phyloP scores from a whole-genome alignment of 2,888 invertebrate species.

The Drosophila histrio region DNA sequence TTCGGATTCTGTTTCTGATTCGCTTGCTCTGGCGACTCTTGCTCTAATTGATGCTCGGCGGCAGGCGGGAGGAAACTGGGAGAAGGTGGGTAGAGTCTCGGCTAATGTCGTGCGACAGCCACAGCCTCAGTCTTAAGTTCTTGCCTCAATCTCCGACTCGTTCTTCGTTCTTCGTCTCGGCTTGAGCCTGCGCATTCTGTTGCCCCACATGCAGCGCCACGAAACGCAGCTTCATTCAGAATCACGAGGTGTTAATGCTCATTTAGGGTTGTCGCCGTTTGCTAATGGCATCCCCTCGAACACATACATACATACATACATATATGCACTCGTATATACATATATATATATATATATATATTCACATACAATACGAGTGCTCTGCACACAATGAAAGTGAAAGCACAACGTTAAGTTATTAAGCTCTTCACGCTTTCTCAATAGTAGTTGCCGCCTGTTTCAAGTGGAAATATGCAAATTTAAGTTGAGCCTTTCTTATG shows the following conservation, averaged over 20 bases:
- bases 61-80: background rate
- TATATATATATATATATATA: too few relatives aligned
- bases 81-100: background rate
- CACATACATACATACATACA: background rate
- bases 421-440: constrained; percentile 13
- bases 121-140: constrained; percentile 5
- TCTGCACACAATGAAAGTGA: constrained; percentile 36
- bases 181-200: constrained; percentile 42
- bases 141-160: constrained; percentile 1
- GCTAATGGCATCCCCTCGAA: constrained; percentile 3
- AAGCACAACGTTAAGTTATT: constrained; percentile 38
- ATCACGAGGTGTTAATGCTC: constrained; percentile 57
- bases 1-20: background rate
- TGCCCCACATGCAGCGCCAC: background rate
- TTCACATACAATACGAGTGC: background rate
- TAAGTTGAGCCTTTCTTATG: background rate
- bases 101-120: background rate
- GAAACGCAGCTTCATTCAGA: constrained; percentile 51
- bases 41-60: constrained; percentile 40
- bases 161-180: background rate
- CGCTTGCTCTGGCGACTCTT: constrained; percentile 18
- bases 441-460: background rate
- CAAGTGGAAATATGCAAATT: background rate
- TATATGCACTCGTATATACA: background rate
- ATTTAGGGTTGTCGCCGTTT: constrained; percentile 57